phyloP scores from a whole-genome alignment of 1,140 invertebrate species.

The Araneus ventricosus region DNA sequence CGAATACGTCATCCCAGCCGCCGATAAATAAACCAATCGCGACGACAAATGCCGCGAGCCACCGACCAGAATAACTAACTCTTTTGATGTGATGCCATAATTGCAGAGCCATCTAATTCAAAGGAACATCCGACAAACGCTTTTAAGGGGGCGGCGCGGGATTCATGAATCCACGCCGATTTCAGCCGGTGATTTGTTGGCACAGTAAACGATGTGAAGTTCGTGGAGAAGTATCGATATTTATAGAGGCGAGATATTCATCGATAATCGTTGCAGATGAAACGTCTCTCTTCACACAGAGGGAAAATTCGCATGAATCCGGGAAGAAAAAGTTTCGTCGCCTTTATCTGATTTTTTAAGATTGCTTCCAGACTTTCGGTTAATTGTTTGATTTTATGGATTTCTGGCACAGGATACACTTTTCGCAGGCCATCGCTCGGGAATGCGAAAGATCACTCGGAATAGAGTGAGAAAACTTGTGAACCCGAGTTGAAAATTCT shows the following conservation, averaged over 20 bases:
- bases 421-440: no score
- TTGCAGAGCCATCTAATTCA: conserved; percentile 58
- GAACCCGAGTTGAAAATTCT: no score
- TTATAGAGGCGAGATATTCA: conserved; percentile 18
- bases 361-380: not conserved
- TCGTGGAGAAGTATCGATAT: conserved; percentile 10
- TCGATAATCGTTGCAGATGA: not conserved
- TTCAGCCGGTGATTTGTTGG: conserved; percentile 29
- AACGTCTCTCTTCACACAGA: not conserved
- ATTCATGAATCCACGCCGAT: conserved; percentile 13
- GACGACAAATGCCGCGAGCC: conserved; percentile 66
- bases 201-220: conserved; percentile 9
- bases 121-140: conserved; percentile 34
- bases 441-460: no score
- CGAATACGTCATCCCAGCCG: conserved; percentile 61
- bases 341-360: not conserved
- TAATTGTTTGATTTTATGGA: not conserved
- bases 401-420: no score
- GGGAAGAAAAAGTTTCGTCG: not conserved
- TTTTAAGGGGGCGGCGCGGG: conserved; percentile 33
- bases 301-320: not conserved
- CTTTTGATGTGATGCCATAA: conserved; percentile 61
- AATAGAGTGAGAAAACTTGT: no score
- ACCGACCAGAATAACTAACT: conserved; percentile 61
- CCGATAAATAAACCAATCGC: conserved; percentile 71